Base-by-base conservation (phyloP, 1,140 invertebrate genomes). In the Andricus grossulariae region DNA sequence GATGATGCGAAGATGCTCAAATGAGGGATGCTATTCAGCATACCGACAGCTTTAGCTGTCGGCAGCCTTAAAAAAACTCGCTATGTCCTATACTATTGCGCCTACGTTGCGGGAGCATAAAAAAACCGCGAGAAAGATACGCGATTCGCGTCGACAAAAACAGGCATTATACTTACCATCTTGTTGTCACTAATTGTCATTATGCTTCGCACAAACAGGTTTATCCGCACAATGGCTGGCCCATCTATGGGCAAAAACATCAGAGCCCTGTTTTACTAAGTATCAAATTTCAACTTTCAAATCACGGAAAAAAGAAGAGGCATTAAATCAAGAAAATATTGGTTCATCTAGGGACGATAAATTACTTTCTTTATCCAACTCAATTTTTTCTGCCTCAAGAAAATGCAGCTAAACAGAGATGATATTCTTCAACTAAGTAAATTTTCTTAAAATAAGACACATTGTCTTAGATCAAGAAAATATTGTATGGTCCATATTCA, bases 161-260 rank as follows among this genome's bases (percentile, higher is more conserved):
- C 79, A 83, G 83, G 81, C 79, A 82, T 83, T 81, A 77, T 92
- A 96, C 96, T 97, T 96, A 97, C 97, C 97, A 98, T 98, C 93
- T 98, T 98, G 93, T 98, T 98, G 95, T 98, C 97, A 95, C 97
- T 98, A 94, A 98, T 98, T 91, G 97, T 98, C 89, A 96, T 96
- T 92, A 98, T 98, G 94, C 96, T 97, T 94, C 97, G 94, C 90
- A 98, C 96, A 95, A 97, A 98, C 93, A 98, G 95, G 95, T 98
- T 98, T 93, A 98, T 97, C 93, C 94, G 95, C 92, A 97, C 96
- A 94, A 97, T 95, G 89, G 96, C 96, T 90, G 97, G 96, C 92
- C 96, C 96, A 96, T 97, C 96, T 97, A 95, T 92, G 94, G 93
- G 90, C 90, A 91, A 90, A 91, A 91, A 92, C 81, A 91, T 91